Evolutionary conservation across 1,140 invertebrate species (phyloP).

Genomic region (Lutraria rhynchaena): DNA sequence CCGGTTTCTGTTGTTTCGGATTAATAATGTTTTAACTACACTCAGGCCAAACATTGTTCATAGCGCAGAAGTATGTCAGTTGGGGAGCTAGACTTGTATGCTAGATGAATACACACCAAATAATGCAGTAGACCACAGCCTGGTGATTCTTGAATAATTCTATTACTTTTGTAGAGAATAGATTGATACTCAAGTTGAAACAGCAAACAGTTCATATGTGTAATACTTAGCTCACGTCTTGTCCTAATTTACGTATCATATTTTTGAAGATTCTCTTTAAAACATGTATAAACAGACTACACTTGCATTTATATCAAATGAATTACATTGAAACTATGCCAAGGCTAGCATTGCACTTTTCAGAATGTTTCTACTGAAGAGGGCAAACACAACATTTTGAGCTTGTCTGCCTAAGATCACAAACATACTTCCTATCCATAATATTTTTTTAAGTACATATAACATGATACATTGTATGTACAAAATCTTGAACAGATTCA

Average conservation of each 20-base stretch:
- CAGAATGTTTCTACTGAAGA: no score
- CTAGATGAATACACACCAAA: slow-evolving; percentile 19
- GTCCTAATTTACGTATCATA: no score
- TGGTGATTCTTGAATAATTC: neutral
- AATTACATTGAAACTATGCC: no score
- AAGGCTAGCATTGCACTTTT: no score
- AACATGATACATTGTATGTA: slow-evolving; percentile 38
- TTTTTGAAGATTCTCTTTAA: no score
- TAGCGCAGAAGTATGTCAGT: slow-evolving; percentile 42
- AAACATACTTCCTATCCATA: slow-evolving; percentile 12
- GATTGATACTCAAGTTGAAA: slow-evolving; percentile 22
- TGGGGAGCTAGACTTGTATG: slow-evolving; percentile 24
- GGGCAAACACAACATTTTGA: no score
- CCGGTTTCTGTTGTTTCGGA: slow-evolving; percentile 8
- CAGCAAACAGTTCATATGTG: no score
- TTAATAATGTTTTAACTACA: slow-evolving; percentile 19
- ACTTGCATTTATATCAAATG: no score
- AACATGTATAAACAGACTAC: no score
- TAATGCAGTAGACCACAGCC: neutral
- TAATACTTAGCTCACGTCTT: no score
- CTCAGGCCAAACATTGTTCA: slow-evolving; percentile 53
- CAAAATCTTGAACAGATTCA: slow-evolving; percentile 43
- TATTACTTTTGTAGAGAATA: neutral
- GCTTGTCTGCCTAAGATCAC: no score
- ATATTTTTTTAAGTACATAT: no score